These are phyloP conservation scores for Charaxes varanes DNA, from an alignment of 1,140 invertebrate species.

Conservation along the genomic window DNA sequence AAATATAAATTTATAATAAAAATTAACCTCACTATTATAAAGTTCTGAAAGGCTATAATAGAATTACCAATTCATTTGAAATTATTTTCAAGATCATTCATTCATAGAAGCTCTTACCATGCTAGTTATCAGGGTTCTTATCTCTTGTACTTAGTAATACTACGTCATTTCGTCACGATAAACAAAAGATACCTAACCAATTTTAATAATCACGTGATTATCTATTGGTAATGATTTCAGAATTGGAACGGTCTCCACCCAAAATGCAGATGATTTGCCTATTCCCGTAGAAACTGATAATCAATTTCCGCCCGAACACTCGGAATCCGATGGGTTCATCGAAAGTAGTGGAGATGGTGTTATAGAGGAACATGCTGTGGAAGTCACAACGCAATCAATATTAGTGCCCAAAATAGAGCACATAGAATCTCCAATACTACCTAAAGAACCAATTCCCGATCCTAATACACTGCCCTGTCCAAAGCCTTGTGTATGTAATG, in stretches of 20 bases:
- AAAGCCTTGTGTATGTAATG: conserved; percentile 46
- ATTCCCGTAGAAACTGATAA: conserved; percentile 54
- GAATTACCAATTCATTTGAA: too few relatives aligned
- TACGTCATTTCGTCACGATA: conserved; percentile 61
- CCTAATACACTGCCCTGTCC: conserved; percentile 33
- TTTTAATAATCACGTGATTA: conserved; percentile 46
- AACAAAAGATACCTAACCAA: conserved; percentile 38
- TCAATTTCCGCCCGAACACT: conserved; percentile 47
- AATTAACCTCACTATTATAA: too few relatives aligned
- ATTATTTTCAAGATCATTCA: conserved; percentile 20
- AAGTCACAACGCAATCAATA: too few relatives aligned
- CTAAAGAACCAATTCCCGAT: conserved; percentile 17
- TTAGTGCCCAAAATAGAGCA: too few relatives aligned
- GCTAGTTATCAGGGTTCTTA: conserved; percentile 60
- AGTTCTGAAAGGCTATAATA: too few relatives aligned
- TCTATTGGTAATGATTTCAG: conserved; percentile 46
- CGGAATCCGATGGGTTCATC: conserved; percentile 32
- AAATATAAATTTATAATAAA: too few relatives aligned
- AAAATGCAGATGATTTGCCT: conserved; percentile 46
- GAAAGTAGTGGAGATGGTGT: conserved; percentile 47
- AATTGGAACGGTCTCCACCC: conserved; percentile 22
- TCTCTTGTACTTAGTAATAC: conserved; percentile 55
- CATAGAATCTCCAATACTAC: too few relatives aligned
- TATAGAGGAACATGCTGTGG: conserved; percentile 31
- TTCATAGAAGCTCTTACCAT: conserved; percentile 35